A percentile compares a stretch with the other conserved stretches of the same genome.
These are phyloP conservation scores for Muscidifurax raptorellus DNA, from an alignment of 1,140 invertebrate species.

Conservation along the genomic window DNA sequence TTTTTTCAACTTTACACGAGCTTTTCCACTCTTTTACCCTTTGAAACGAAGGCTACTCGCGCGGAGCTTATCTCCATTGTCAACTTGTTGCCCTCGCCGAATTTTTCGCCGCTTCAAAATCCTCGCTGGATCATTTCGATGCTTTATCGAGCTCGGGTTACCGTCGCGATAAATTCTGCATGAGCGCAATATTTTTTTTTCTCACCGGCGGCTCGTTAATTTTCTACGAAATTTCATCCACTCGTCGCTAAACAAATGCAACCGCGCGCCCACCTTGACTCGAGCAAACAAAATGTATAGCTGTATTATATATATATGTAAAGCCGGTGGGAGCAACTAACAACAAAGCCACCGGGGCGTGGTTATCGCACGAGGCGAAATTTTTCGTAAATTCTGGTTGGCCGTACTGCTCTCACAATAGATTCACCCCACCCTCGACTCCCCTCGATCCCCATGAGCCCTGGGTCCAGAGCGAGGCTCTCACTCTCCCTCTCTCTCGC, in stretches of 20 bases:
- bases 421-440: constrained; percentile 38
- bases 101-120: constrained; percentile 17
- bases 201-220: background rate
- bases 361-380: constrained; percentile 57
- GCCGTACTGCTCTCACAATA: constrained; percentile 62
- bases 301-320: too few species aligned
- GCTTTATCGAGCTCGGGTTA: constrained; percentile 19
- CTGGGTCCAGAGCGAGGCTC: background rate
- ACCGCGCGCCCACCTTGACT: background rate
- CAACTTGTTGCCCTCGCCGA: constrained; percentile 50
- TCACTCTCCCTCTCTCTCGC: constrained; percentile 4
- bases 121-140: constrained; percentile 22
- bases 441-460: background rate
- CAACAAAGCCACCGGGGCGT: constrained; percentile 59
- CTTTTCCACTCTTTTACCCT: constrained; percentile 44
- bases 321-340: background rate
- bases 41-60: background rate
- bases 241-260: constrained; percentile 1
- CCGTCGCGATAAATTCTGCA: background rate
- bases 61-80: constrained; percentile 43
- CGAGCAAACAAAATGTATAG: background rate
- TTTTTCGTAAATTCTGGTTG: constrained; percentile 69
- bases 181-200: too few species aligned
- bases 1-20: background rate
- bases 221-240: background rate